Conservation (phyloP, 92 coral and sea anemone genomes). For the Porites rus region DNA sequence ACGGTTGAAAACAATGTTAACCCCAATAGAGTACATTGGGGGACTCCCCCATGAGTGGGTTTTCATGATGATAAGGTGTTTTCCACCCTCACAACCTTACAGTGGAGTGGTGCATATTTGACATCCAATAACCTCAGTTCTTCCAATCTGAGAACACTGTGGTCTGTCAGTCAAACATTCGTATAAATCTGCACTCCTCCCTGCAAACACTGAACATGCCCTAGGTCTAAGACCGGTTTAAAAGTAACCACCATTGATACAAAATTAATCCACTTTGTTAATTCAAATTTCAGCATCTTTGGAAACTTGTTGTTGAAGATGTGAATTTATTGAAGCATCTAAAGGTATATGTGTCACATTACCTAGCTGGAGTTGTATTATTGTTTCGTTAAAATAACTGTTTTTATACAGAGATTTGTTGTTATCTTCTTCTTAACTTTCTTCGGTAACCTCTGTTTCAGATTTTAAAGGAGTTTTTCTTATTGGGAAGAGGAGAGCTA, state of each 20-base stretch:
- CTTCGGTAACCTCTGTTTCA: neutral
- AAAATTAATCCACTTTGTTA: too few species aligned
- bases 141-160: too few species aligned
- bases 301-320: conserved; percentile 96
- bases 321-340: conserved; percentile 85
- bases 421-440: neutral
- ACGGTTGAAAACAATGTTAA: too few species aligned
- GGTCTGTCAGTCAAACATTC: too few species aligned
- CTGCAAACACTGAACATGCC: neutral
- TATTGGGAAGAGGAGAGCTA: conserved; percentile 96
- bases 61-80: too few species aligned
- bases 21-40: too few species aligned
- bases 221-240: neutral
- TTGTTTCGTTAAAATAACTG: neutral
- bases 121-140: too few species aligned
- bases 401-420: neutral
- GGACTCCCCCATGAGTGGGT: too few species aligned
- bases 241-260: neutral
- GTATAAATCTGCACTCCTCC: too few species aligned
- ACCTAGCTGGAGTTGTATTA: neutral
- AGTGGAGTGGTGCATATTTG: too few species aligned
- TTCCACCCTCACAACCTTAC: too few species aligned
- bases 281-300: conserved; percentile 73
- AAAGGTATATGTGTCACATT: conserved; percentile 48
- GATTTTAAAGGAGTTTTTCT: conserved; percentile 93